Evolutionary conservation across 2,113 vertebrate genomes (phyloP).

Genomic region (Xyrauchen texanus): DNA sequence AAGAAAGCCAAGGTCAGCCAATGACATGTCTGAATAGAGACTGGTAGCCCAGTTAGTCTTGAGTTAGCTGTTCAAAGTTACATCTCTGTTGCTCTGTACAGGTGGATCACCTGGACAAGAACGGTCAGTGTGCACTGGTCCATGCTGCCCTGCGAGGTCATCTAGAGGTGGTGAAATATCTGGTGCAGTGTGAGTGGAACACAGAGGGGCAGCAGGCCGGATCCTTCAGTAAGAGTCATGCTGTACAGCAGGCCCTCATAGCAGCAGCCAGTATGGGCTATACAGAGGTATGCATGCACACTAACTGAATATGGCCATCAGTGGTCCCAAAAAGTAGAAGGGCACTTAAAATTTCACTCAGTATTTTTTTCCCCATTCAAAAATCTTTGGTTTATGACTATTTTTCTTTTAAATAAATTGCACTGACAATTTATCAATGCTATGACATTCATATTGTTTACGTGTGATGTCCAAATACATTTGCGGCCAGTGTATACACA

Average conservation of each 20-base stretch:
- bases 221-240: conserved; percentile 86
- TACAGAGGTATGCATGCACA: conserved; percentile 78
- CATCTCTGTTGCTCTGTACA: conserved; percentile 50
- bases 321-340: no score
- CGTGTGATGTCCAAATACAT: no score
- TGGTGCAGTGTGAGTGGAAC: conserved; percentile 87
- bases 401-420: no score
- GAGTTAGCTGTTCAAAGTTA: no score
- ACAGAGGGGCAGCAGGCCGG: conserved; percentile 82
- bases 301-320: not conserved
- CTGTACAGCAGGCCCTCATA: conserved; percentile 90
- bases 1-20: conserved; percentile 84
- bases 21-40: not conserved
- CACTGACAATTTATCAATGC: no score
- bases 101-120: conserved; percentile 93
- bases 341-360: no score
- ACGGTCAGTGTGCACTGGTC: conserved; percentile 89
- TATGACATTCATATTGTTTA: no score
- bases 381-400: no score
- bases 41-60: no score
- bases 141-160: conserved; percentile 89
- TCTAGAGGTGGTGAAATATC: conserved; percentile 86
- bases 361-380: no score
- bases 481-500: no score
- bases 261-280: conserved; percentile 94